Evolutionary conservation across 2,888 invertebrate species (phyloP), one percentile per base, ranked within the genome.

Genomic region (Augiades crinisus): DNA sequence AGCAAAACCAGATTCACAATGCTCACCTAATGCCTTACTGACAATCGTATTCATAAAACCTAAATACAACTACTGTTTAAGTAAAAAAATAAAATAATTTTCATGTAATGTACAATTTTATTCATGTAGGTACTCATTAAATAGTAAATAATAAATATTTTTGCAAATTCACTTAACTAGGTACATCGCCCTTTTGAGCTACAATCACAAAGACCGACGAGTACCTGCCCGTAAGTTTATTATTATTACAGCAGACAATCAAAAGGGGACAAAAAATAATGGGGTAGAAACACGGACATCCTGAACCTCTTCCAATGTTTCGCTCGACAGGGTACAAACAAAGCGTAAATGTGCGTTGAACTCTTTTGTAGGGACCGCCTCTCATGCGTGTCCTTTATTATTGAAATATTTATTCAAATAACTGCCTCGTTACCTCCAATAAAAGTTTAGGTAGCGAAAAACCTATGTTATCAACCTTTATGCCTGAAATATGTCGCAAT

Each of bases 311-410:
- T 62, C 68, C 70, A 72, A 63, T 66, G 79, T 69, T 75, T 74
- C 78, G 79, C 80, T 69, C 67, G 72, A 78, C 65, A 72, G 78
- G 66, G 58, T 71, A 63, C 68, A 70, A 71, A 82, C 79, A 84
- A 81, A 78, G 77, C 77, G 62, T 64, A 64, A 61, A 72, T 79
- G 87, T 81, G 84, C 88, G 87, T 89, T 89, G 88, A 89, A 89
- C 87, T 88, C 89, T 88, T 89, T 88, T 86, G 70, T 81, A 87
- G 81, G 86, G 47, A 43, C 31, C 74, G 63, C 60, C 72, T 77
- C 79, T 73, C 78, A 75, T 75, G 73, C 76, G 72, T 67, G 61
- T 63, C 47, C 34, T 49, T 59, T 60, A 54, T n/a, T n/a, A n/a
- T n/a, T n/a, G n/a, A n/a, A n/a, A n/a, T 38, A 37, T 31, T 47